Percentiles rank a stretch among this genome's conserved stretches.
These are phyloP conservation scores for Zaprionus obscuricornis DNA, from an alignment of 2,888 invertebrate species.

Conservation along the genomic window DNA sequence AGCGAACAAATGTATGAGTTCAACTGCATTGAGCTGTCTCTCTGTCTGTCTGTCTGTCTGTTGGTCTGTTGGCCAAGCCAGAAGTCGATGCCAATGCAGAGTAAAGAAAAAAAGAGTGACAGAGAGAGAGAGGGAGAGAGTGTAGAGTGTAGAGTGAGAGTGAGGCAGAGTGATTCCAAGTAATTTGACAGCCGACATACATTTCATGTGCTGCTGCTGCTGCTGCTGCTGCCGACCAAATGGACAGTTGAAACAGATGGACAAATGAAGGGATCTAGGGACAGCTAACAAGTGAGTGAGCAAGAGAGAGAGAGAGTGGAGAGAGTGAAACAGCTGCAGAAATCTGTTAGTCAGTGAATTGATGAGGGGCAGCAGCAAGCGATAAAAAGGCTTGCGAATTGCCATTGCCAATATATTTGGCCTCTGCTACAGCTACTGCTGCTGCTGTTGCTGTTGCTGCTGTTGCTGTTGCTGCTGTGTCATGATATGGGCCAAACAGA, in stretches of 20 bases:
- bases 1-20: conserved; percentile 76
- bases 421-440: not conserved
- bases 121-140: conserved; percentile 12
- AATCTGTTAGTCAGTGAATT: conserved; percentile 75
- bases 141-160: not conserved
- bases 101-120: not conserved
- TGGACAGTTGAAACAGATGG: conserved; percentile 20
- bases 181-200: conserved; percentile 79
- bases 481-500: conserved; percentile 67
- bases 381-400: conserved; percentile 73
- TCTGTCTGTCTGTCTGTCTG: no score
- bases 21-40: conserved; percentile 63
- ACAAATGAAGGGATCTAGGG: not conserved
- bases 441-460: conserved; percentile 14
- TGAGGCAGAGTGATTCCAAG: conserved; percentile 69
- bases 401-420: conserved; percentile 4
- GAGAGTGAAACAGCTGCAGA: conserved; percentile 62
- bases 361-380: conserved; percentile 76
- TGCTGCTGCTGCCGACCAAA: no score
- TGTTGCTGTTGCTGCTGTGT: conserved; percentile 24
- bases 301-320: not conserved
- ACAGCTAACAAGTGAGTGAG: not conserved
- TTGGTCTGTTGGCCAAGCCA: conserved; percentile 22
- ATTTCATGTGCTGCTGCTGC: conserved; percentile 61
- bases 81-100: not conserved